Base-by-base conservation (phyloP, 1,140 invertebrate species). In the Sycobia sp. region DNA sequence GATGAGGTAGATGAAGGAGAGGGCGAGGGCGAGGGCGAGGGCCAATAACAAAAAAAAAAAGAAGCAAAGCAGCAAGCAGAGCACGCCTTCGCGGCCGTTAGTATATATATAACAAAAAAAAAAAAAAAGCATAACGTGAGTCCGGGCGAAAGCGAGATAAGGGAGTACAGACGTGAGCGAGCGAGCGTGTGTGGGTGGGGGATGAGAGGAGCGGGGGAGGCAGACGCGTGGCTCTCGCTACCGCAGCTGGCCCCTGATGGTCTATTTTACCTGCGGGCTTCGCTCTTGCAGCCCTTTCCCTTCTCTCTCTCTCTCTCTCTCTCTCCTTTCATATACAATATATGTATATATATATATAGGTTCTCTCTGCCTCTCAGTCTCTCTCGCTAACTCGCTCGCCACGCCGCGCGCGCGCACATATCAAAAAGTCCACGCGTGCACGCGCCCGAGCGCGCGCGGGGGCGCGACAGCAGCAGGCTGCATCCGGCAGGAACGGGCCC, bases 221-320 rank as follows among this genome's bases (percentile, higher is more conserved):
- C 29, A 25, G 53, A 49, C 32, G 18, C 39, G 29, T 36, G 44
- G 16, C 32, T 5, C 49, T n/a, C 23, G 29, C 32, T 38, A 32
- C 51, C 5, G 54, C 55, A 41, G 57, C 47, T 50, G 57, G 46
- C 44, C 7, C 18, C 41, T 3, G 9, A 2, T 36, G 44, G 44
- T 36, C 44, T 34, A 38, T 58, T n/a, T n/a, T 59, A 59, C 57
- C 57, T 59, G 57, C 46, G 46, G 47, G 41, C 43, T 38, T 38
- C 11, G 18, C 41, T 23, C 32, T 16, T 10, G 44, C 44, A 60
- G 57, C 57, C 57, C 57, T 60, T 51, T 49, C 18, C 49, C 34
- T 18, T 14, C 32, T 51, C 49, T 20, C 44, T 11, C 11, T 47
- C 44, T 27, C 44, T 47, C 3, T 18, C 16, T 13, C 14, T 4